Evolutionary conservation across 1,140 invertebrate species (phyloP).

Genomic region (Ostrea edulis): DNA sequence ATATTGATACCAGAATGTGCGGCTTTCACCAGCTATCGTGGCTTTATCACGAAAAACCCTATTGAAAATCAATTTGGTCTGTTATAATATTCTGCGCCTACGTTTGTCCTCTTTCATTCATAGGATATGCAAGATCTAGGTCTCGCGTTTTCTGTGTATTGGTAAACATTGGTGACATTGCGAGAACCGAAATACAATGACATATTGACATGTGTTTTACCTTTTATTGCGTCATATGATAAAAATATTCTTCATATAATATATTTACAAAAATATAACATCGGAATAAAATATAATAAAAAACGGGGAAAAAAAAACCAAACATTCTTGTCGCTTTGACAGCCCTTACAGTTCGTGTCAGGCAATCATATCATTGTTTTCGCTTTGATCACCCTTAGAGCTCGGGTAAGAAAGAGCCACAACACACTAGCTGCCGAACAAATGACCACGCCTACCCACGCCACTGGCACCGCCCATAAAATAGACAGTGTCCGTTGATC

Average conservation of each 20-base stretch:
- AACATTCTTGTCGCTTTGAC: too few species aligned
- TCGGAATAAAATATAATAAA: background rate
- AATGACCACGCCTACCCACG: constrained; percentile 67
- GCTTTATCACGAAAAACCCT: too few species aligned
- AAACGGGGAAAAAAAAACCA: background rate
- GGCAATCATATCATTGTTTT: constrained; percentile 67
- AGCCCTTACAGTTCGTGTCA: too few species aligned
- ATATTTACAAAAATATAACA: constrained; percentile 18
- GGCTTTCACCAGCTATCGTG: too few species aligned
- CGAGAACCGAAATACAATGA: too few species aligned
- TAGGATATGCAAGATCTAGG: too few species aligned
- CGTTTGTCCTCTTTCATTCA: too few species aligned
- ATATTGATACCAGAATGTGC: too few species aligned
- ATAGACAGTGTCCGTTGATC: constrained; percentile 52
- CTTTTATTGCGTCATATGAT: constrained; percentile 8
- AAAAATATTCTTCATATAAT: background rate
- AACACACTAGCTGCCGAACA: constrained; percentile 63
- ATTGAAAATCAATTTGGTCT: too few species aligned
- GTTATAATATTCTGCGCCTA: too few species aligned
- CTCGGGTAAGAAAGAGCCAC: constrained; percentile 67
- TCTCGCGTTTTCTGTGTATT: too few species aligned
- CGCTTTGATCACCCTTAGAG: constrained; percentile 66
- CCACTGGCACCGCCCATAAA: constrained; percentile 63
- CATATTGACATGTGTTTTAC: background rate
- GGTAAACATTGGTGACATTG: too few species aligned